Conservation (phyloP, 2,797 vertebrate genomes). For the Novumbra hubbsi region DNA sequence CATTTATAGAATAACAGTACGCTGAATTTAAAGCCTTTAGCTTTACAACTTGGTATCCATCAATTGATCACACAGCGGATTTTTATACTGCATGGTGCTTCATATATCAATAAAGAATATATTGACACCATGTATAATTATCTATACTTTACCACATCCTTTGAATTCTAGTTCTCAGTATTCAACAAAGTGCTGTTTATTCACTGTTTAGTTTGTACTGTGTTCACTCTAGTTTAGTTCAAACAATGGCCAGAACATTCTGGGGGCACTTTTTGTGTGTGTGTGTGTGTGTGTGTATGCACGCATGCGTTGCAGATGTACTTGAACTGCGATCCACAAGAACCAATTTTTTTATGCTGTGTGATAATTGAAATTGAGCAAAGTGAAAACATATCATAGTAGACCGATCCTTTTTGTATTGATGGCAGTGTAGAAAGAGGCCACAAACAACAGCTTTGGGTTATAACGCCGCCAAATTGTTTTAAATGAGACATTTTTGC, state of each 20-base stretch:
- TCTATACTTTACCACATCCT: neutral
- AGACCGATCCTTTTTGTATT: neutral
- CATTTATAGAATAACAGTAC: neutral
- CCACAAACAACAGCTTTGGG: neutral
- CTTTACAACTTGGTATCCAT: neutral
- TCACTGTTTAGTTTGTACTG: neutral
- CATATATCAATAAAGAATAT: neutral
- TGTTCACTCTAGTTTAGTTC: neutral
- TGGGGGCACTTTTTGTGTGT: neutral
- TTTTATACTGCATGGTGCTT: neutral
- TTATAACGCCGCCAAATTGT: neutral
- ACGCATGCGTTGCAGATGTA: neutral
- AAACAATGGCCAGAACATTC: conserved; percentile 6
- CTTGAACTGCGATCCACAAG: neutral
- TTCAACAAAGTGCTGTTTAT: neutral
- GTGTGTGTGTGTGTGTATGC: neutral
- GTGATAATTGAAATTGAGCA: neutral
- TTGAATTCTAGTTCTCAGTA: neutral
- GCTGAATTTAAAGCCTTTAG: neutral
- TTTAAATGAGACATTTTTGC: neutral
- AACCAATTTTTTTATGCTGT: neutral
- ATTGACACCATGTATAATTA: neutral
- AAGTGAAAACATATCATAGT: neutral
- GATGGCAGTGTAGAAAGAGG: neutral
- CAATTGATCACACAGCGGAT: neutral